Evolutionary conservation across 2,888 invertebrate genomes (phyloP), one percentile per base, ranked within the genome.

Genomic region (Epirrhoe tristata): DNA sequence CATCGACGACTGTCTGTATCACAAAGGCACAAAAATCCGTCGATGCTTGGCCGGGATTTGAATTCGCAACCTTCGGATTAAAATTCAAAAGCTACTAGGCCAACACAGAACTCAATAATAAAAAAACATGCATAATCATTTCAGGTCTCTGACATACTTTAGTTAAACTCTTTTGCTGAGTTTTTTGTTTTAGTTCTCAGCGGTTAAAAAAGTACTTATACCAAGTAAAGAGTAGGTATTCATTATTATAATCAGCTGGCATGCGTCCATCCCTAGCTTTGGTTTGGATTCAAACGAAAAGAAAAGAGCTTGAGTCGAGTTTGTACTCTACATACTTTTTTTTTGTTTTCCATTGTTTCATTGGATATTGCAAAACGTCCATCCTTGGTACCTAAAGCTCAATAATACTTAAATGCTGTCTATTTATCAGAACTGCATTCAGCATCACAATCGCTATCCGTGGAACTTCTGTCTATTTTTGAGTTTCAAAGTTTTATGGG

Each of bases 401-500:
- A 32, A 55, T n/a, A n/a, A n/a, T n/a, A n/a, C n/a, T n/a, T 63
- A 53, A 54, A 63, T 46, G 58, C 50, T 36, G 51, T 14, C 14
- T 55, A 43, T 51, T 48, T 51, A 63, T 57, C 58, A 53, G 46
- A 64, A 64, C 39, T 55, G 34, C 54, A 68, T 69, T 76, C 65
- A 70, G 58, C 67, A 66, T 74, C 61, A 64, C 66, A 58, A 61
- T 61, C 58, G 54, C 43, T 54, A 50, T 54, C 69, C 67, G 75
- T 66, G 66, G 69, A 80, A 72, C 57, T 73, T 70, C 53, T 53
- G 81, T 83, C 75, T 75, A 81, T 82, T 84, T 87, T 86, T 81
- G 80, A 83, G 81, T 88, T 84, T 73, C 55, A 63, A 89, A 90
- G 85, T 87, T 89, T 85, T 80, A 85, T 82, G 79, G 81, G 77